These are phyloP conservation scores for Euschistus heros DNA, from an alignment of 1,140 invertebrate genomes.

Conservation along the genomic window DNA sequence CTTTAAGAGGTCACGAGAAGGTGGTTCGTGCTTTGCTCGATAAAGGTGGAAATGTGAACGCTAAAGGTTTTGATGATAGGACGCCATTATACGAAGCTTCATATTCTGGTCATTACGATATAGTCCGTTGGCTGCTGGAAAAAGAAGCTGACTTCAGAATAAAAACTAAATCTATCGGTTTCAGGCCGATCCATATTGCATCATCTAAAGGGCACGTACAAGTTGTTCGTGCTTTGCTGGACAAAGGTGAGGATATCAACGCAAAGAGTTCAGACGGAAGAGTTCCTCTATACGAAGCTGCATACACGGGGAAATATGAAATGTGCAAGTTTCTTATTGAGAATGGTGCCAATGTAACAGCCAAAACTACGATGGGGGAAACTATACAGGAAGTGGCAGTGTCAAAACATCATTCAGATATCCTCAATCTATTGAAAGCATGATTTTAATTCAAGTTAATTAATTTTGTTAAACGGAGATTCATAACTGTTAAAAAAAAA, in stretches of 20 bases:
- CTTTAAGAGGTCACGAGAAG: not conserved
- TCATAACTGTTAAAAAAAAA: too few species aligned
- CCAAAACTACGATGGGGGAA: too few species aligned
- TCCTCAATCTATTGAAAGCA: too few species aligned
- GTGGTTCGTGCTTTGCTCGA: not conserved
- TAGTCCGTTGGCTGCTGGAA: not conserved
- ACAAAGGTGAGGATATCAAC: not conserved
- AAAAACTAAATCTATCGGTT: not conserved
- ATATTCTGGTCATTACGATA: not conserved
- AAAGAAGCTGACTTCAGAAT: not conserved
- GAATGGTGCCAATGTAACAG: not conserved
- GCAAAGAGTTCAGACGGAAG: not conserved
- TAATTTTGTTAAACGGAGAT: too few species aligned
- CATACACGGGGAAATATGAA: not conserved
- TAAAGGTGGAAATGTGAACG: not conserved
- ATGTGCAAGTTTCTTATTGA: not conserved
- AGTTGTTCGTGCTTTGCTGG: not conserved
- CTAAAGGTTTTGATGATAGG: not conserved
- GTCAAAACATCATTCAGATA: too few species aligned
- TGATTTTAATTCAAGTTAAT: too few species aligned
- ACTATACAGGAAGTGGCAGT: too few species aligned
- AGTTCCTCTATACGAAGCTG: not conserved
- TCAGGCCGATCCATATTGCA: not conserved
- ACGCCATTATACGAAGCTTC: not conserved
- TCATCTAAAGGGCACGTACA: not conserved